A percentile compares a stretch with the other conserved stretches of the same genome.
phyloP scores from a whole-genome alignment of 2,797 vertebrate genomes.

The Sebastes nivosus region DNA sequence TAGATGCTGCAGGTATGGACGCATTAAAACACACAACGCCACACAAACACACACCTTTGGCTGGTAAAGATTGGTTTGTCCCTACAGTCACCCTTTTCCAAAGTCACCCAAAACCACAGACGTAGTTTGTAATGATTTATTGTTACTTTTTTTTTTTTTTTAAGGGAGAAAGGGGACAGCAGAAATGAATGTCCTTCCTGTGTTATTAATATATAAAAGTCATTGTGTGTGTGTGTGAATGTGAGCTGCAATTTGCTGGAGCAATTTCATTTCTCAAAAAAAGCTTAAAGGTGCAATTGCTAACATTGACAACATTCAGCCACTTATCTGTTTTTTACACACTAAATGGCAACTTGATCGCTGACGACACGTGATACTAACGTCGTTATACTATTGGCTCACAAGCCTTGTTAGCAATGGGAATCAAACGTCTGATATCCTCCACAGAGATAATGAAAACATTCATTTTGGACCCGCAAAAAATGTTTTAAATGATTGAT shows the following conservation, averaged over 20 bases:
- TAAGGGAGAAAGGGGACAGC: slow-evolving; percentile 9
- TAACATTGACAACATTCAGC: too few relatives aligned
- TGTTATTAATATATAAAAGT: slow-evolving; percentile 22
- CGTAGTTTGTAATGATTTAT: slow-evolving; percentile 55
- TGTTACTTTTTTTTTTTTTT: slow-evolving; percentile 7
- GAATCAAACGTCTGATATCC: too few relatives aligned
- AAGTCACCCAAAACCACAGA: slow-evolving; percentile 57
- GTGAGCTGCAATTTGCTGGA: slow-evolving; percentile 3
- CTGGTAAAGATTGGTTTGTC: slow-evolving; percentile 20
- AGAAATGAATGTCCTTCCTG: slow-evolving; percentile 34
- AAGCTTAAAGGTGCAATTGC: not conserved
- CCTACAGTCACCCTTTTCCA: slow-evolving; percentile 34
- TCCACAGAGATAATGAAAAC: fast-evolving
- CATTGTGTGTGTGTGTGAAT: slow-evolving; percentile 17
- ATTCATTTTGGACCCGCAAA: too few relatives aligned
- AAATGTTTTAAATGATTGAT: too few relatives aligned
- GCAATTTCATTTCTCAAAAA: slow-evolving; percentile 9
- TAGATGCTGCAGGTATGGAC: not conserved
- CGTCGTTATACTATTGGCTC: too few relatives aligned
- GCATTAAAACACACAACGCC: not conserved
- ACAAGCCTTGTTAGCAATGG: too few relatives aligned
- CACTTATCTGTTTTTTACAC: too few relatives aligned
- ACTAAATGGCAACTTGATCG: too few relatives aligned
- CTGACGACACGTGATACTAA: too few relatives aligned
- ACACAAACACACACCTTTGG: not conserved